Percentiles rank a stretch among this genome's conserved stretches.
phyloP scores from a whole-genome alignment of 1,140 invertebrate species.

The Drosophila dunni region DNA sequence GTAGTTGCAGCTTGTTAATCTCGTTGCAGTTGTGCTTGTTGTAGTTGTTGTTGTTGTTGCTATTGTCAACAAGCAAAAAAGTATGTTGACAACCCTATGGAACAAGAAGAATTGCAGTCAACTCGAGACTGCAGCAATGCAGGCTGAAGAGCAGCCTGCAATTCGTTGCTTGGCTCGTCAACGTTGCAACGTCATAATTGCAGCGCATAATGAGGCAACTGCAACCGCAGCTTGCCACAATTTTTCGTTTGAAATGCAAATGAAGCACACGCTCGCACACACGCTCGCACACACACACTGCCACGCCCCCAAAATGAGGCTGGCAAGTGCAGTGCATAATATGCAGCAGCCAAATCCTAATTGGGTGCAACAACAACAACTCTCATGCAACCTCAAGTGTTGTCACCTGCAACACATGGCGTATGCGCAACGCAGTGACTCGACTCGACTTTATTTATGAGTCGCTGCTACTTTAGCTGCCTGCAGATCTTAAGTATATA shows the following conservation, averaged over 20 bases:
- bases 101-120: constrained; percentile 52
- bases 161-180: constrained; percentile 58
- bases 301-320: constrained; percentile 52
- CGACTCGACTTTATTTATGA: constrained; percentile 24
- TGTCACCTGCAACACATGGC: constrained; percentile 42
- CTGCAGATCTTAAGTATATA: constrained; percentile 3
- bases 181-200: constrained; percentile 75
- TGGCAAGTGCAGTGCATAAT: constrained; percentile 63
- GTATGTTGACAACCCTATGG: constrained; percentile 62
- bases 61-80: constrained; percentile 63
- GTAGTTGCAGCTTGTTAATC: constrained; percentile 78
- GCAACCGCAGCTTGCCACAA: constrained; percentile 49
- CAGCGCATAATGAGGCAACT: constrained; percentile 75
- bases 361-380: constrained; percentile 60
- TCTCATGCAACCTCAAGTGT: constrained; percentile 44
- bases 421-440: constrained; percentile 52
- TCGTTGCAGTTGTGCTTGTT: constrained; percentile 62
- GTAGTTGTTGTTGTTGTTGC: constrained; percentile 32
- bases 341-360: constrained; percentile 60
- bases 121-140: constrained; percentile 54
- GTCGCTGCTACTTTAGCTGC: constrained; percentile 25
- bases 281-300: constrained; percentile 14
- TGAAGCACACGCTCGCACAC: constrained; percentile 48
- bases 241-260: constrained; percentile 76
- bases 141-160: constrained; percentile 62